Base-by-base conservation (phyloP, 2,113 vertebrate species). In the Anthoscopus minutus region DNA sequence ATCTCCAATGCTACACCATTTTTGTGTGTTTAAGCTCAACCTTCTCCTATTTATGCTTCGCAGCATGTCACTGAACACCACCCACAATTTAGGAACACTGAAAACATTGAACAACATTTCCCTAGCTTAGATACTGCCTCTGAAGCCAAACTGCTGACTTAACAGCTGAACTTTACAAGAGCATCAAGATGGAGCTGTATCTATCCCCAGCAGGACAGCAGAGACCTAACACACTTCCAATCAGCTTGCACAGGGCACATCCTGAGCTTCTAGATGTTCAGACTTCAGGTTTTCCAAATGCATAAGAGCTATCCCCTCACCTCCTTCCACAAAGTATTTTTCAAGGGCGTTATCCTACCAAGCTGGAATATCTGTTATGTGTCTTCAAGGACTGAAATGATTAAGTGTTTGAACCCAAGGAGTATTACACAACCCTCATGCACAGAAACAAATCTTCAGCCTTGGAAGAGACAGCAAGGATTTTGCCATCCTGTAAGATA, bases 21-120 rank as follows among this genome's bases (percentile, higher is more conserved):
- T 72, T 5, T 13, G 9, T 9, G 21, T 61, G 28, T 38, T 86
- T 77, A 81, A 87, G 14, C 20, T 50, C 40, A 22, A 42, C 30
- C 35, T 62, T 54, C 22, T 67, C 42, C 19, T 70, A 89, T 51
- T 64, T 64, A 66, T 50, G 58, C 25, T 73, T 69, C 5, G 3
- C 50, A 88, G 40, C 20, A n/a, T 45, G 70, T 30, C n/a, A 94
- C 28, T 87, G 73, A 96, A 65, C 57, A 82, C 45, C 61, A 81
- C 31, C 22, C 2, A 2, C 37, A 66, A 47, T 50, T 92, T 61
- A 54, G 57, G 70, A 89, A 56, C 20, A 87, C 35, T 47, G 33
- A 76, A 79, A 79, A 64, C 48, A 77, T 0, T 15, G 27, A 37
- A 64, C 23, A 74, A 33, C 40, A 45, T 47, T 81, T 62, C 54